Evolutionary conservation across 92 coral and sea anemone species (phyloP), one percentile per base, ranked within the genome.

Genomic region (Hydrozoanthus gracilis): DNA sequence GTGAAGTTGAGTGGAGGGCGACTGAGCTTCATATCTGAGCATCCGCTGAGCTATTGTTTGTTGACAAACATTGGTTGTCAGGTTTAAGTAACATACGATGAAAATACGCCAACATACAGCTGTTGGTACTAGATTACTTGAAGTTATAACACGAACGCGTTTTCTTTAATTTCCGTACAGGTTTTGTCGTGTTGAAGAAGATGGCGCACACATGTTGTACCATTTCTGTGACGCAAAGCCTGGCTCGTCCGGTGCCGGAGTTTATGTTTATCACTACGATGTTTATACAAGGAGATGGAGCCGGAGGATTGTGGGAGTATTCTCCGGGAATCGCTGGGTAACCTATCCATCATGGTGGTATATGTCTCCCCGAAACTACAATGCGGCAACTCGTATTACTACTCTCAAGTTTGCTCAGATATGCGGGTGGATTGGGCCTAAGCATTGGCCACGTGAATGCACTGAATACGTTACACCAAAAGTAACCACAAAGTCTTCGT

Each of bases 241-340:
- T 2, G 99, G 99, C 5, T 95, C 99, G 6, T 97, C 99, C 3
- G 99, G 99, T 0, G 97, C 99, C 0, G 99, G 99, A 0, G 96
- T 97, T 47, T 97, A 97, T 77, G 92, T 88, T 44, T 91, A 88
- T 44, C 89, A 80, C 79, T 70, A 76, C 10, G 90, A 87, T 50
- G 54, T n/a, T 69, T 64, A 83, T 48, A 82, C 54, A 6, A 77
- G 92, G 15, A 47, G 55, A 48, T 91, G 84, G 80, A 86, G 82
- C 35, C 93, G 98, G 44, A 80, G 89, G 27, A 76, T 97, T 56
- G 87, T 97, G 35, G 99, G 98, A 4, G 97, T 97, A 8, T 95
- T 95, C 82, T 95, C 98, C 11, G 99, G 99, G 16, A 92, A 95
- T 76, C 94, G 99, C 44, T 87, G 91, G 92, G 89, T 88, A 54